Conservation (phyloP, 2,888 invertebrate species). For the Choristoneura rosaceana region DNA sequence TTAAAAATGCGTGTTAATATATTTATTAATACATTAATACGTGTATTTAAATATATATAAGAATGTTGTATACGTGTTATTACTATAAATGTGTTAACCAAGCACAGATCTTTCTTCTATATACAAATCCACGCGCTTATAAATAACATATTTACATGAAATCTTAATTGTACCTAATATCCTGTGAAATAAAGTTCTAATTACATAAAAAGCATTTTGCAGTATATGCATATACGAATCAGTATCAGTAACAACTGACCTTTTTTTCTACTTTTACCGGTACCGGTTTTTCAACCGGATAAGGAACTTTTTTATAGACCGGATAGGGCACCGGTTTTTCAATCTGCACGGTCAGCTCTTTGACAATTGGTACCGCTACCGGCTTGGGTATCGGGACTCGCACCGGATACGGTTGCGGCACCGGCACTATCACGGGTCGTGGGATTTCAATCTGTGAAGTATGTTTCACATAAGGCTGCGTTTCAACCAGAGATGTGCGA, state of each 20-base stretch:
- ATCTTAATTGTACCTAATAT: too few relatives aligned
- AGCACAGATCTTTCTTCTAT: too few relatives aligned
- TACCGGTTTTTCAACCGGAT: slow-evolving; percentile 90
- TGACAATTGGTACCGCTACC: slow-evolving; percentile 88
- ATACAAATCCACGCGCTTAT: too few relatives aligned
- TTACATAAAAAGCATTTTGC: too few relatives aligned
- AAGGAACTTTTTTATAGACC: slow-evolving; percentile 89
- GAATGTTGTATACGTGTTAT: too few relatives aligned
- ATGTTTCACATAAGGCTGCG: slow-evolving; percentile 29
- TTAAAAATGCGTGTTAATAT: background rate
- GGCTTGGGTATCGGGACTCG: slow-evolving; percentile 90
- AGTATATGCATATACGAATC: background rate
- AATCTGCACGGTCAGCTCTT: slow-evolving; percentile 85
- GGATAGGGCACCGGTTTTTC: slow-evolving; percentile 88
- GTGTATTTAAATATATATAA: background rate
- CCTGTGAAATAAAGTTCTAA: too few relatives aligned
- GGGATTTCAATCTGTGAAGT: slow-evolving; percentile 88
- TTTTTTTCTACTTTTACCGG: slow-evolving; percentile 91
- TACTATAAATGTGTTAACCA: too few relatives aligned
- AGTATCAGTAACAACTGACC: slow-evolving; percentile 65
- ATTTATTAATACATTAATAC: background rate
- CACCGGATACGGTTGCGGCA: slow-evolving; percentile 91
- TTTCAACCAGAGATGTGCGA: too few relatives aligned
- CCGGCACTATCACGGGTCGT: slow-evolving; percentile 90
- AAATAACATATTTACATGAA: too few relatives aligned